These are phyloP conservation scores for Meteorus colon DNA, from an alignment of 2,888 invertebrate genomes.

Conservation along the genomic window DNA sequence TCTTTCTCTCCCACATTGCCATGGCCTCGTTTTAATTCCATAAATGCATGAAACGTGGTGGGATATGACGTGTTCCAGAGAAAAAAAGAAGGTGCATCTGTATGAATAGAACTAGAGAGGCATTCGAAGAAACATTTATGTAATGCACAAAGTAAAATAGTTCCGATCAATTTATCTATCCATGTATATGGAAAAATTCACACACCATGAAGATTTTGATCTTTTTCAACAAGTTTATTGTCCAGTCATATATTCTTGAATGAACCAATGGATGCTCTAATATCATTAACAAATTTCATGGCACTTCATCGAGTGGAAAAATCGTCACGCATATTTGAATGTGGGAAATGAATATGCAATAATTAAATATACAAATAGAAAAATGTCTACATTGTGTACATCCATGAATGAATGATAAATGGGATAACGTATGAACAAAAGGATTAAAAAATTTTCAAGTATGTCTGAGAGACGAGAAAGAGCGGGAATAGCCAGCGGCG, in stretches of 20 bases:
- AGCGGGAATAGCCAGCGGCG: conserved; percentile 6
- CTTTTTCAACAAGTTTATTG: not conserved
- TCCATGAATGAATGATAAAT: not conserved
- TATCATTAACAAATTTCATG: not conserved
- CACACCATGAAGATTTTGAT: too few relatives aligned
- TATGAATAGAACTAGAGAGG: not conserved
- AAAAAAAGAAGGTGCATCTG: not conserved
- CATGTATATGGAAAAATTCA: too few relatives aligned
- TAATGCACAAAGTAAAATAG: too few relatives aligned
- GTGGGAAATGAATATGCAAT: not conserved
- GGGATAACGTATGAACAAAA: not conserved
- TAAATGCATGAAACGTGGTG: conserved; percentile 29
- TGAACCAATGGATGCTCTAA: not conserved
- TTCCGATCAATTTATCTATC: too few relatives aligned
- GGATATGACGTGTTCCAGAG: not conserved
- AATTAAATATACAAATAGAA: not conserved
- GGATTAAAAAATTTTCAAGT: conserved; percentile 3
- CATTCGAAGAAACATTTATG: not conserved
- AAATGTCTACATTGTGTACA: not conserved
- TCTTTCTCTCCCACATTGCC: not conserved
- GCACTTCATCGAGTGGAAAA: not conserved
- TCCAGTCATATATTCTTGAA: not conserved
- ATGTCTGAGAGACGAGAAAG: not conserved
- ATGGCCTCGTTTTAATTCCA: conserved; percentile 26
- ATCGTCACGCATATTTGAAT: not conserved